Percentiles rank a stretch among this genome's conserved stretches.
Conservation (phyloP, 2,888 invertebrate genomes). For the Cryptophagus acutangulus region DNA sequence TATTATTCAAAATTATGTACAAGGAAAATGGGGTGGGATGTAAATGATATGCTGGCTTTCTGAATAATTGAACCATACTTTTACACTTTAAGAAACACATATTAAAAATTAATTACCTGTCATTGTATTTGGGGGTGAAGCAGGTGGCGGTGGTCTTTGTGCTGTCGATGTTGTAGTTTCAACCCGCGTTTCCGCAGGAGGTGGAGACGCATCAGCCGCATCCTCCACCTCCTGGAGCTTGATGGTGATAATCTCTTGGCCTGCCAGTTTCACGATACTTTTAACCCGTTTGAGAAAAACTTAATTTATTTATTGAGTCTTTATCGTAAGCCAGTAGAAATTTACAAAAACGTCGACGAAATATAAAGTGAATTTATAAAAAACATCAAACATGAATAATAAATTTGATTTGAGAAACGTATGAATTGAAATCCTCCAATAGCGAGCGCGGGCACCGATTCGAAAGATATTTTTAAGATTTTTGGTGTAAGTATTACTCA, state of each 20-base stretch:
- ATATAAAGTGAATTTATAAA: constrained; percentile 29
- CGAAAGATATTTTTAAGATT: constrained; percentile 16
- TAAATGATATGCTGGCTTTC: too few relatives aligned
- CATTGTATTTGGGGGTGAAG: constrained; percentile 47
- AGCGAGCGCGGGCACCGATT: constrained; percentile 20
- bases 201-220: constrained; percentile 34
- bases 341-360: constrained; percentile 35
- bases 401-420: constrained; percentile 17
- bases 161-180: constrained; percentile 31
- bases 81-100: too few relatives aligned
- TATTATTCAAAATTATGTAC: too few relatives aligned
- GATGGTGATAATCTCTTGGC: constrained; percentile 43
- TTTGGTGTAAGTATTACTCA: constrained; percentile 36
- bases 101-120: constrained; percentile 43
- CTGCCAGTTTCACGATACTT: constrained; percentile 42
- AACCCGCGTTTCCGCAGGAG: constrained; percentile 33
- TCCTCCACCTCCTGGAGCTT: constrained; percentile 47
- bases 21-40: too few relatives aligned
- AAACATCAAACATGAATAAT: constrained; percentile 34
- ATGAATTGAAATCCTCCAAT: too few relatives aligned
- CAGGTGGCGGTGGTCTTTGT: constrained; percentile 36
- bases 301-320: neutral
- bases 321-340: constrained; percentile 26
- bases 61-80: too few relatives aligned
- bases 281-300: neutral